Percentiles rank a stretch among this genome's conserved stretches.
These are phyloP conservation scores for Oscheius sp. DNA, from an alignment of 2,888 invertebrate genomes.

Conservation along the genomic window DNA sequence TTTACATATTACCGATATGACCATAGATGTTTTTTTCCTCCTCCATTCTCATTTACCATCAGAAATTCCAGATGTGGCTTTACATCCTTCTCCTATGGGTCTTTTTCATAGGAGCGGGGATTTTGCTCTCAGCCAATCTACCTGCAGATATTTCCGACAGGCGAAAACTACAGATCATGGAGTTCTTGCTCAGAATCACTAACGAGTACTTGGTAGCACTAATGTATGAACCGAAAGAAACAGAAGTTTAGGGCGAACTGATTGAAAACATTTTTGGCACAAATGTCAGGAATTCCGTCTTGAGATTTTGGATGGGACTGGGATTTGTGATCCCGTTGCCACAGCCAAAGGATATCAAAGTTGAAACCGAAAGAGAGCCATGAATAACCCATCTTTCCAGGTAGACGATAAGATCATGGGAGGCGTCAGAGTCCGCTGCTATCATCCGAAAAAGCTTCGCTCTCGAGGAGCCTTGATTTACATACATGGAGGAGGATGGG, in stretches of 20 bases:
- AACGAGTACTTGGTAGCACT: constrained; percentile 64
- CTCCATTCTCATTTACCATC: neutral
- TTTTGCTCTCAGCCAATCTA: constrained; percentile 60
- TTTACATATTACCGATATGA: too few relatives aligned
- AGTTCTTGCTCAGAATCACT: constrained; percentile 63
- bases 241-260: constrained; percentile 56
- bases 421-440: constrained; percentile 65
- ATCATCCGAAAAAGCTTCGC: constrained; percentile 49
- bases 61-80: constrained; percentile 23
- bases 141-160: constrained; percentile 67
- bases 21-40: neutral
- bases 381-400: neutral
- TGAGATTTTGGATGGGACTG: constrained; percentile 55
- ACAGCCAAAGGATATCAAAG: constrained; percentile 7
- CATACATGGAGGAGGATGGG: constrained; percentile 71
- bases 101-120: constrained; percentile 47
- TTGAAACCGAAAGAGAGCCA: neutral
- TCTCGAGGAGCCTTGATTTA: constrained; percentile 59
- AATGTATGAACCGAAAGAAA: neutral
- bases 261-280: constrained; percentile 62
- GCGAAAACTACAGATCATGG: constrained; percentile 63
- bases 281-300: constrained; percentile 54
- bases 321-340: constrained; percentile 24
- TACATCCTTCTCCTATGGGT: constrained; percentile 41
- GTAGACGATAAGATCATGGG: constrained; percentile 43